Percentiles rank a stretch among this genome's conserved stretches.
These are phyloP conservation scores for Sesamia inferens DNA, from an alignment of 2,888 invertebrate species.

Conservation along the genomic window DNA sequence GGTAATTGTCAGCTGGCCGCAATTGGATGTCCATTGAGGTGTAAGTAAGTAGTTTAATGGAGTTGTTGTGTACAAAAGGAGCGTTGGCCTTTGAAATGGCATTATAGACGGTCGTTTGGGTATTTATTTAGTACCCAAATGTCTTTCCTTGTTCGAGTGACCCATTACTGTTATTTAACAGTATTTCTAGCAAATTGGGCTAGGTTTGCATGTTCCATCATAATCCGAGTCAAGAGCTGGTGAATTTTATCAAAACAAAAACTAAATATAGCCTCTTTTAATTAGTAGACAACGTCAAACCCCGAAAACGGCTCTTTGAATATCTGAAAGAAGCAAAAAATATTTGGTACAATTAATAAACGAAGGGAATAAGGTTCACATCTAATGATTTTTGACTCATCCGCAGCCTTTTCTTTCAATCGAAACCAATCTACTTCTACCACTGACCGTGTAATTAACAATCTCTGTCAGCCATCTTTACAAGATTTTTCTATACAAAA, in stretches of 20 bases:
- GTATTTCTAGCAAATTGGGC: not conserved
- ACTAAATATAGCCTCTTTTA: not conserved
- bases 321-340: not conserved
- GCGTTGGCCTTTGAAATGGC: not conserved
- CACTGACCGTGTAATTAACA: slow-evolving; percentile 23
- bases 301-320: not conserved
- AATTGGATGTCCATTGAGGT: slow-evolving; percentile 15
- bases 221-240: not conserved
- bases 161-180: not conserved
- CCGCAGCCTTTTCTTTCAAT: not conserved
- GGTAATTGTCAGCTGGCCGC: not conserved
- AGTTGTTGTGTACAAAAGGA: slow-evolving; percentile 1
- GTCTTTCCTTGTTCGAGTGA: not conserved
- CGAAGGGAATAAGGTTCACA: not conserved
- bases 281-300: not conserved
- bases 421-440: slow-evolving; percentile 9
- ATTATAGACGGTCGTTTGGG: not conserved
- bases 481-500: slow-evolving; percentile 46
- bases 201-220: not conserved
- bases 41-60: slow-evolving; percentile 17
- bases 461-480: slow-evolving; percentile 21
- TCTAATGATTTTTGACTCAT: not conserved
- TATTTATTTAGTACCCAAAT: not conserved
- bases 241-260: not conserved
- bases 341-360: not conserved